These are phyloP conservation scores for Andrena bucephala DNA, from an alignment of 2,888 invertebrate species.

Conservation along the genomic window DNA sequence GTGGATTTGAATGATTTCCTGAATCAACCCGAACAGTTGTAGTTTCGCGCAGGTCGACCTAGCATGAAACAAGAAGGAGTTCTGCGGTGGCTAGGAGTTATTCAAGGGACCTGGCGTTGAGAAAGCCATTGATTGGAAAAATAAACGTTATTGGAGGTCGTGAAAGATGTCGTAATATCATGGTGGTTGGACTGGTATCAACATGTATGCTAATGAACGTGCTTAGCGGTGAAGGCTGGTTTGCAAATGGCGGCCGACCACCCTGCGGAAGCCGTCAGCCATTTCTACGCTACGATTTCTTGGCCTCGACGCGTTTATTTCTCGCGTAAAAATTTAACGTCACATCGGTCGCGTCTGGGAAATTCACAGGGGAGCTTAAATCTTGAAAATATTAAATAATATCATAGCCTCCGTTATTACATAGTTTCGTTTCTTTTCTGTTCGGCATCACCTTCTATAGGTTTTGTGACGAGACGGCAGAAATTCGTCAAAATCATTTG, in stretches of 20 bases:
- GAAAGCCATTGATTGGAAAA: constrained; percentile 26
- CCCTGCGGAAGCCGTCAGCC: constrained; percentile 69
- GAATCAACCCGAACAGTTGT: not conserved
- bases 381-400: not conserved
- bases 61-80: not conserved
- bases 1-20: not conserved
- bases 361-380: not conserved
- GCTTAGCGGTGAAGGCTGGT: constrained; percentile 63
- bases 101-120: constrained; percentile 12
- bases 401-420: not conserved
- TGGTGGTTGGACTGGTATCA: constrained; percentile 56
- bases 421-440: not conserved
- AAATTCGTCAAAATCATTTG: too few relatives aligned
- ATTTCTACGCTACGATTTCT: constrained; percentile 70
- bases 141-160: constrained; percentile 31
- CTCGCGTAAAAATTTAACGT: accelerated
- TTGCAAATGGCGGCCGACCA: constrained; percentile 74
- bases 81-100: not conserved
- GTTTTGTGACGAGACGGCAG: too few relatives aligned
- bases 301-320: not conserved
- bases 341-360: not conserved
- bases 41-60: not conserved
- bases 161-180: constrained; percentile 26
- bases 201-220: constrained; percentile 70
- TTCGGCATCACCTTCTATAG: not conserved